Base-by-base conservation (phyloP, 1,140 invertebrate genomes). In the Calosoma granatense region DNA sequence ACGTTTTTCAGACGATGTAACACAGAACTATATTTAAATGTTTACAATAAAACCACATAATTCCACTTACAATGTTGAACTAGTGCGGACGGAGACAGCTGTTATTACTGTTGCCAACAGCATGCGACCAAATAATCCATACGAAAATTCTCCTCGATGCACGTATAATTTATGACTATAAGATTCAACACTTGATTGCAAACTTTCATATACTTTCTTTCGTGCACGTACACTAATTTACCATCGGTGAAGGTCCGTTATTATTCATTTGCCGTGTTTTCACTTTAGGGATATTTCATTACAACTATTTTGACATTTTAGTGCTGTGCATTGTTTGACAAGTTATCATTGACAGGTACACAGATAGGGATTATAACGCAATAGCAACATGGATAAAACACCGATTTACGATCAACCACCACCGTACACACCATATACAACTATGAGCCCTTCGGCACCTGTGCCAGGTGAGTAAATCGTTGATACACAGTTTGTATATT, bases 331-430 rank as follows among this genome's bases (percentile, higher is more conserved):
- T 36, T 36, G 26, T 36, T 36, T 36, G 26, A 36, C 26, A 36
- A 36, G 26, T 36, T n/a, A n/a, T n/a, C n/a, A n/a, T n/a, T n/a
- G n/a, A n/a, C n/a, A n/a, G n/a, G n/a, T n/a, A n/a, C n/a, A n/a
- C n/a, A n/a, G n/a, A n/a, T n/a, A 36, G 26, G n/a, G n/a, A 36
- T 36, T 36, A n/a, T 9, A 36, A 36, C 6, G 6, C 26, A 36
- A 36, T 12, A 47, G 4, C 17, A 47, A 47, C 9, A 47, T 47
- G 41, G 17, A 47, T 47, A 47, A 47, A 47, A 47, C 51, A 53
- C 51, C 51, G 22, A 53, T 22, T 22, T 53, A 54, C 15, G 53
- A 54, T 26, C 21, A 54, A 54, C 53, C 53, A 1, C 53, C 53
- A 30, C 53, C 53, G 12, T 54, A 54, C 19, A 54, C 53, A 1